Evolutionary conservation across 2,888 invertebrate species (phyloP), one percentile per base, ranked within the genome.

Genomic region (Xylota sylvarum): DNA sequence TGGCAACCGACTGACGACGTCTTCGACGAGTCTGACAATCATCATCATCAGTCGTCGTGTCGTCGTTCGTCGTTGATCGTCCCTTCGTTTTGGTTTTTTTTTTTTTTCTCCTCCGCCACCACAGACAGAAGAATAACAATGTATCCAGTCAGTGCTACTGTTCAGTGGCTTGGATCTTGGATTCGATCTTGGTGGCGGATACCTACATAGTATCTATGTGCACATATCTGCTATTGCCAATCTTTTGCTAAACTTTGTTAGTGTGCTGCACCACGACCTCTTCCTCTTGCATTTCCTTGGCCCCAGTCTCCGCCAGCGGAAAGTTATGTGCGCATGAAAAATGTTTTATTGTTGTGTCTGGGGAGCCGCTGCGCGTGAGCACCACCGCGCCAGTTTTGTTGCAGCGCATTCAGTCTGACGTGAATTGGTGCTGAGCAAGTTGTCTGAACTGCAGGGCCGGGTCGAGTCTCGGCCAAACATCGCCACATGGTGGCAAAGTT

Each of bases 301-400:
- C 52, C 70, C 35, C 37, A 27, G 79, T 37, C 12, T 1, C 10
- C 40, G 5, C 12, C 35, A 2, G 6, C 30, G 40, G 6, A 73
- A 65, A 83, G 58, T 52, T 78, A 73, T 73, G 62, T 55, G 60
- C 69, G 52, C 62, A 50, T 48, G 64, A 10, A 17, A 69, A 79
- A 79, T 65, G 56, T 40, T 64, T 62, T 70, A 52, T 64, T 84
- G 69, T 79, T 84, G 72, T 84, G 82, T 72, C 78, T 82, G 77
- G 76, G 48, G 35, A 23, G 50, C 14, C 43, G 73, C 30, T 43
- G 37, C 55, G 52, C 62, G 43, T 56, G 48, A 48, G 56, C 48
- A 65, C 6, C 48, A 65, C 6, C 46, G 35, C 40, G 60, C 14
- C 50, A 50, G 23, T 50, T 32, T 65, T 30, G n/a, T 12, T 9